Conservation (phyloP, 2,797 vertebrate genomes). For the Nannoperca obscura region DNA sequence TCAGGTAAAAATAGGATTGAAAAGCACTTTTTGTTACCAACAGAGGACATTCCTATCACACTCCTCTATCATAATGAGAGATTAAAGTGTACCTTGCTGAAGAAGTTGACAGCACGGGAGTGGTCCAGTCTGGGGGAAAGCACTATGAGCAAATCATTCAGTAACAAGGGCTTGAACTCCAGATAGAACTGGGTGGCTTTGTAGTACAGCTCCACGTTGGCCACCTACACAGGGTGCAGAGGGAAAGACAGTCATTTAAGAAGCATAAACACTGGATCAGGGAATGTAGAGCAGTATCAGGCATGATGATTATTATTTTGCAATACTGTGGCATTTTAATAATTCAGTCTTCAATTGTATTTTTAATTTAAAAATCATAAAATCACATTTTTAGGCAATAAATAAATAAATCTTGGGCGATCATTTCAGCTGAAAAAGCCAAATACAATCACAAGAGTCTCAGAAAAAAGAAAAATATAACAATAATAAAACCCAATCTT, state of each 20-base stretch:
- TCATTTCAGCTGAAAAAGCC: too few species aligned
- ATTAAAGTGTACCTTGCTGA: conserved; percentile 90
- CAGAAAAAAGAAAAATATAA: not conserved
- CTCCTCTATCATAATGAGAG: not conserved
- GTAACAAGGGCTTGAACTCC: conserved; percentile 98
- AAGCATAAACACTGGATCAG: not conserved
- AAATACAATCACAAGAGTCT: not conserved
- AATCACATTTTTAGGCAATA: not conserved
- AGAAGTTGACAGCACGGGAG: conserved; percentile 97
- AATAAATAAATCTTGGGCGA: not conserved
- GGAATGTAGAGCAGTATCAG: not conserved
- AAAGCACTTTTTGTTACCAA: not conserved
- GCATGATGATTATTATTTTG: not conserved
- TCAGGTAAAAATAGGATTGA: not conserved
- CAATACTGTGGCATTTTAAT: not conserved
- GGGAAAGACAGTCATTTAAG: not conserved
- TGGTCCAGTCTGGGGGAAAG: conserved; percentile 98
- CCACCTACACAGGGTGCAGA: conserved; percentile 87
- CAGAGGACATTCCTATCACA: not conserved
- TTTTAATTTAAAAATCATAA: not conserved
- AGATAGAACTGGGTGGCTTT: conserved; percentile 97
- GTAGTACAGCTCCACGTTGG: conserved; percentile 99
- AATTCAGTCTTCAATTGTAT: not conserved
- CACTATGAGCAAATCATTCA: conserved; percentile 98
- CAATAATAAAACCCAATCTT: not conserved